Base-by-base conservation (phyloP, 2,797 vertebrate species). In the Heterohyrax brucei region DNA sequence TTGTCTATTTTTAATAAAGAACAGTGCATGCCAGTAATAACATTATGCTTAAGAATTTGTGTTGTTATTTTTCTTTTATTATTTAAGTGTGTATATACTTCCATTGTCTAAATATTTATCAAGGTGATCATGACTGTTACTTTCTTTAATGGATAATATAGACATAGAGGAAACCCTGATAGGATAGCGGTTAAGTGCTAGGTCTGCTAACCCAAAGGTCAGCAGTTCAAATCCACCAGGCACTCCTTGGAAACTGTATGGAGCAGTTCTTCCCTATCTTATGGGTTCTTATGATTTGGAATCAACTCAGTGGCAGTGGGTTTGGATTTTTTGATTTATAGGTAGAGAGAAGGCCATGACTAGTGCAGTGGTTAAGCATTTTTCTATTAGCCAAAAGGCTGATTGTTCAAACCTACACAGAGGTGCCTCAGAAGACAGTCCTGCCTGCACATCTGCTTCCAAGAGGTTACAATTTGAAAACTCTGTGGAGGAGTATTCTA, bases 1-100 rank as follows among this genome's bases (percentile, higher is more conserved):
- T 39, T 87, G 28, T 96, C 95, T 59, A 64, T 72, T 93, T 88
- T 93, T 85, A 91, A n/a, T 95, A 59, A 95, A 81, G 33, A 84
- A 80, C 56, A 72, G 19, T 81, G 13, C 8, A 56, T 89, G 33
- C 39, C 10, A n/a, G 53, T 87, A 59, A 22, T 96, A 93, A 82
- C 33, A 48, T 18, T 72, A 39, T 9, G 76, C 53, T 91, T 92
- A 81, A n/a, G 14, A 92, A 50, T 59, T 3, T 13, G 70, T 62
- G 53, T 16, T 93, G 48, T 82, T 87, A 76, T 90, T 92, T 88
- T 89, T 93, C 83, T 86, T 77, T 89, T 94, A 79, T 87, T 88
- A 86, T 76, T 93, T 86, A 88, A 94, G 44, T 82, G 33, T 53
- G 1, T 46, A 93, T 66, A 90, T 82, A 87, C 10, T 76, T 95